Evolutionary conservation across 2,797 vertebrate species (phyloP).

Genomic region (Vultur gryphus): DNA sequence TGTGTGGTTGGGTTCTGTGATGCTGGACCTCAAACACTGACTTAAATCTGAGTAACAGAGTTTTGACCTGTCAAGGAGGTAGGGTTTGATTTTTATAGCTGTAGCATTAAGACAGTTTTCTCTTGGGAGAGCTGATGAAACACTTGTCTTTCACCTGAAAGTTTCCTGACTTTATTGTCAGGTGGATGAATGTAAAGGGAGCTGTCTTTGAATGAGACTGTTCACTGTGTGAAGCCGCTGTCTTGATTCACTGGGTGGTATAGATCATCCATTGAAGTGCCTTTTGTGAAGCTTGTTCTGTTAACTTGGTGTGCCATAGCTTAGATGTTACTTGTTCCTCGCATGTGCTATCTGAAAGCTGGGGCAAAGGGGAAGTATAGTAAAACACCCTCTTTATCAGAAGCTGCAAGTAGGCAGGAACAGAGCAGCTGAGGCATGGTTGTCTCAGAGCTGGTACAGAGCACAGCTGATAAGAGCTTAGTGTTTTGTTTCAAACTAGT

Average conservation of each 20-base stretch:
- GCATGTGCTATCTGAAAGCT: neutral
- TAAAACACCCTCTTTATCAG: conserved; percentile 44
- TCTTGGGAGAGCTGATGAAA: neutral
- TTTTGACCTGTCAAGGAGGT: neutral
- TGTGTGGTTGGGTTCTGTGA: neutral
- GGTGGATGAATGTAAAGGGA: neutral
- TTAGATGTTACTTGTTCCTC: neutral
- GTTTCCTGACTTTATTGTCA: neutral
- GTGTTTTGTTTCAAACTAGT: neutral
- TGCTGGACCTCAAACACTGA: neutral
- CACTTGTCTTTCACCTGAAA: neutral
- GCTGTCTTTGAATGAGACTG: neutral
- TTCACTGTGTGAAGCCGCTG: neutral
- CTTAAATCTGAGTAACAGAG: neutral
- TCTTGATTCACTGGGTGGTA: neutral
- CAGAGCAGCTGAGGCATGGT: neutral
- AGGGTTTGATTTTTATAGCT: neutral
- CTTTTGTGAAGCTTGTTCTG: neutral
- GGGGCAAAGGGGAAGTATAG: neutral
- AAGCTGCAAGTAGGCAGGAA: neutral
- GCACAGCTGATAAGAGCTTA: conserved; percentile 36
- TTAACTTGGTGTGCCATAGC: neutral
- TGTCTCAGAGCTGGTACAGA: neutral
- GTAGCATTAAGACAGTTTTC: neutral
- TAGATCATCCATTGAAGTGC: neutral